Evolutionary conservation across 2,113 vertebrate genomes (phyloP).

Genomic region (Zootoca vivipara): DNA sequence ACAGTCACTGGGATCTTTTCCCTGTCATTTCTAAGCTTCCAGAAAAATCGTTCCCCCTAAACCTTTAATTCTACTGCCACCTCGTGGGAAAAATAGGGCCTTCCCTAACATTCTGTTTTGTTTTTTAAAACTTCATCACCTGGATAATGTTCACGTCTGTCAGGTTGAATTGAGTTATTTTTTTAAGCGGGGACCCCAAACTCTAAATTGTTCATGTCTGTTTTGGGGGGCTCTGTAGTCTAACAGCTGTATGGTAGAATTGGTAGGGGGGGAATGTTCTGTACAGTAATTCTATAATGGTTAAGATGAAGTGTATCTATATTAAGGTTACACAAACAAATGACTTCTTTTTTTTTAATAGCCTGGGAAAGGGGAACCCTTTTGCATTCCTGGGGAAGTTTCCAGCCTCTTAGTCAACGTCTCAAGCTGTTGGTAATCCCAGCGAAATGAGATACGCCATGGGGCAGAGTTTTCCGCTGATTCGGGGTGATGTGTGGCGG

Average conservation of each 20-base stretch:
- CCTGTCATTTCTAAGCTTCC: constrained; percentile 58
- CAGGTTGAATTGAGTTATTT: background rate
- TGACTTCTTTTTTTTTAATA: background rate
- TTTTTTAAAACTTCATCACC: background rate
- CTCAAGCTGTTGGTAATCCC: background rate
- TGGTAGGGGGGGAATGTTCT: accelerated
- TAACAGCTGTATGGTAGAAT: background rate
- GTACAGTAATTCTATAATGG: accelerated
- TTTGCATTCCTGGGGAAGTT: background rate
- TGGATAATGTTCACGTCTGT: background rate
- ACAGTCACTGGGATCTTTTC: background rate
- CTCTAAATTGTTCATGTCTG: background rate
- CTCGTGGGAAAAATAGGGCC: constrained; percentile 51
- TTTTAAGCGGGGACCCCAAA: background rate
- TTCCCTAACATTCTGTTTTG: accelerated
- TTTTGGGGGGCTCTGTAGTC: background rate
- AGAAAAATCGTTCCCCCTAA: constrained; percentile 67
- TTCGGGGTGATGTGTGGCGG: accelerated
- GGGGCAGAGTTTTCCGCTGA: background rate
- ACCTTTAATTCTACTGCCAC: constrained; percentile 71
- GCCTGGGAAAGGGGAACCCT: background rate
- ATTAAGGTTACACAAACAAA: background rate
- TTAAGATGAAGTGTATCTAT: background rate
- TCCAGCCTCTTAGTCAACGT: background rate
- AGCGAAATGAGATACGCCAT: background rate